Percentiles rank a stretch among this genome's conserved stretches.
Conservation (phyloP, 2,888 invertebrate genomes). For the Phyllotreta cruciferae region DNA sequence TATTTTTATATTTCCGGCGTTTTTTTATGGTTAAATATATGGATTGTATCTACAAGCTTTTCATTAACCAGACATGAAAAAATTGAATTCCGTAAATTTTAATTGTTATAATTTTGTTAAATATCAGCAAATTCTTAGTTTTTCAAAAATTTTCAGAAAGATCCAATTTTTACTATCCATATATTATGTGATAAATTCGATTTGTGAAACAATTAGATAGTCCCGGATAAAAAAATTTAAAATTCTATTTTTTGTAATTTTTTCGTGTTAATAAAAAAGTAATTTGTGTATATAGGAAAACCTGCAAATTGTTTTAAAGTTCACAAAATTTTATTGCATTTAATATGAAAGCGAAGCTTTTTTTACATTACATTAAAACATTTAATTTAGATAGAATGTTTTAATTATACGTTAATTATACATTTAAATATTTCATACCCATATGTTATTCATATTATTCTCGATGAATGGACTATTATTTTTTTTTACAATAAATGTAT, state of each 20-base stretch:
- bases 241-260: slow-evolving; percentile 22
- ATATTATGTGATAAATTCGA: slow-evolving; percentile 6
- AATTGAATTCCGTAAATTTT: too few species aligned
- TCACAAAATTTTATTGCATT: slow-evolving; percentile 35
- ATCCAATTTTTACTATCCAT: background rate
- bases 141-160: too few species aligned
- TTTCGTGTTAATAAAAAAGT: slow-evolving; percentile 22
- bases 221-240: slow-evolving; percentile 23
- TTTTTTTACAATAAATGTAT: slow-evolving; percentile 1
- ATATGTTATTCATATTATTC: too few species aligned
- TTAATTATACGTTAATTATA: too few species aligned
- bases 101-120: too few species aligned
- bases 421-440: too few species aligned
- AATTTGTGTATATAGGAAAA: slow-evolving; percentile 31
- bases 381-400: background rate
- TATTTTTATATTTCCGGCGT: slow-evolving; percentile 38
- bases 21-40: slow-evolving; percentile 1
- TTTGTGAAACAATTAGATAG: slow-evolving; percentile 3
- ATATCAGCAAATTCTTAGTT: too few species aligned
- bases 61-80: too few species aligned
- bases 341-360: slow-evolving; percentile 37
- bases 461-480: background rate
- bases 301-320: slow-evolving; percentile 42
- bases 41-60: too few species aligned
- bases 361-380: background rate